Base-by-base conservation (phyloP, 37 sponge, comb jelly and placozoan species). In the Dysidea cf. avara region DNA sequence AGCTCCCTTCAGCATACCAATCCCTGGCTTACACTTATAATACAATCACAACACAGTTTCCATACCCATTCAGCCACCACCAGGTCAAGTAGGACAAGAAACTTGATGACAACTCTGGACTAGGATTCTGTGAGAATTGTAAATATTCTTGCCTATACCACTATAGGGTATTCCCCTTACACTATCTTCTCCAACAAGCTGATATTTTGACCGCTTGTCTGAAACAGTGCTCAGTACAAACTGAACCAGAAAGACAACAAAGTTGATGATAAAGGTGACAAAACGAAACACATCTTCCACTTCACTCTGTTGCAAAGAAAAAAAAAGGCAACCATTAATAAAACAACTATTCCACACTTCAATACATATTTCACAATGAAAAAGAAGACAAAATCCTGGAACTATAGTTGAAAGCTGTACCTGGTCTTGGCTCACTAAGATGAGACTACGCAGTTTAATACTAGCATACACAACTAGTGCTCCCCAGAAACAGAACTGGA, bases 401-500 rank as follows among this genome's bases (percentile, higher is more conserved):
- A n/a, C n/a, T n/a, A n/a, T n/a, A n/a, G n/a, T n/a, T n/a, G n/a
- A n/a, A n/a, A n/a, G n/a, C 48, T 29, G n/a, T 60, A 75, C 76
- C 22, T 80, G 48, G 17, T 86, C 90, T 54, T 52, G 25, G 13
- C 62, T 60, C 7, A 71, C 72, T 49, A 90, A 77, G 18, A 76
- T 68, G 29, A 69, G 61, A 0, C 89, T 69, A 14, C 94, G 56
- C 46, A 88, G 47, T 40, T 81, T 80, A 30, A 87, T 60, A 33
- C 39, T 67, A 38, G 70, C 81, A 59, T 93, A 88, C 39, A 80
- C 18, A 26, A 65, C 46, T 39, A 93, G 53, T 28, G 73, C 56
- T 56, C 80, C 3, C 95, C 95, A 94, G 73, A 90, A 90, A 32
- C 86, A 29, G 35, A 78, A 73, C 56, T 62, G 63, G 48, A 82